A percentile compares a stretch with the other conserved stretches of the same genome.
Conservation (phyloP, 2,888 invertebrate genomes). For the Drosophila kuntzei region DNA sequence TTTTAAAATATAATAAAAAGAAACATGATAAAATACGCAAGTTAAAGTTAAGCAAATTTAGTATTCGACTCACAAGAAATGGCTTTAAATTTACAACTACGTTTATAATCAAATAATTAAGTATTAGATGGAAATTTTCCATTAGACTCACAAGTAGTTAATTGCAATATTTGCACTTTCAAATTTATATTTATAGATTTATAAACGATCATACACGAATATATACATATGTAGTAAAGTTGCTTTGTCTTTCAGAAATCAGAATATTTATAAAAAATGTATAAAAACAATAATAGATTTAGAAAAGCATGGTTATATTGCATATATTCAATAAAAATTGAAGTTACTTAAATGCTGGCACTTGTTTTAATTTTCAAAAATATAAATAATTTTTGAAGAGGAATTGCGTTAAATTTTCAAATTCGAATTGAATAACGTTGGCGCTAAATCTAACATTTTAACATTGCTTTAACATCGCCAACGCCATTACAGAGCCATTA, state of each 20-base stretch:
- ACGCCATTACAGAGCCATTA: not conserved
- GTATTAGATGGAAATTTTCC: constrained; percentile 54
- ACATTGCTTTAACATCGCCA: not conserved
- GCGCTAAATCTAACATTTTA: not conserved
- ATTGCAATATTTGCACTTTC: constrained; percentile 59
- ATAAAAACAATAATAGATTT: constrained; percentile 49
- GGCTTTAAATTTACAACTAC: constrained; percentile 71
- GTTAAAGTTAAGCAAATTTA: constrained; percentile 54
- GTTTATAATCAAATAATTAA: constrained; percentile 55
- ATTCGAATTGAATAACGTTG: not conserved
- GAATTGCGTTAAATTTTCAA: not conserved
- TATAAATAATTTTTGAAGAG: not conserved
- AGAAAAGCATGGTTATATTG: constrained; percentile 29
- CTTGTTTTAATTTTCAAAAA: not conserved
- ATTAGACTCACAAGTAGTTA: constrained; percentile 49
- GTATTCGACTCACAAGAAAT: constrained; percentile 49
- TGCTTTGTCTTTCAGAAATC: constrained; percentile 32
- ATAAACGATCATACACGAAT: constrained; percentile 45
- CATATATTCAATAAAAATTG: constrained; percentile 44
- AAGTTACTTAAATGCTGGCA: constrained; percentile 22
- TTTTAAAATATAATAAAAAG: constrained; percentile 41
- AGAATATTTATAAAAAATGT: constrained; percentile 31
- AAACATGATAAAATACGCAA: constrained; percentile 35
- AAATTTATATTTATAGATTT: constrained; percentile 39
- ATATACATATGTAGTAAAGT: constrained; percentile 47